Evolutionary conservation across 2,797 vertebrate species (phyloP), one percentile per base, ranked within the genome.

Genomic region (Crax fasciolata): DNA sequence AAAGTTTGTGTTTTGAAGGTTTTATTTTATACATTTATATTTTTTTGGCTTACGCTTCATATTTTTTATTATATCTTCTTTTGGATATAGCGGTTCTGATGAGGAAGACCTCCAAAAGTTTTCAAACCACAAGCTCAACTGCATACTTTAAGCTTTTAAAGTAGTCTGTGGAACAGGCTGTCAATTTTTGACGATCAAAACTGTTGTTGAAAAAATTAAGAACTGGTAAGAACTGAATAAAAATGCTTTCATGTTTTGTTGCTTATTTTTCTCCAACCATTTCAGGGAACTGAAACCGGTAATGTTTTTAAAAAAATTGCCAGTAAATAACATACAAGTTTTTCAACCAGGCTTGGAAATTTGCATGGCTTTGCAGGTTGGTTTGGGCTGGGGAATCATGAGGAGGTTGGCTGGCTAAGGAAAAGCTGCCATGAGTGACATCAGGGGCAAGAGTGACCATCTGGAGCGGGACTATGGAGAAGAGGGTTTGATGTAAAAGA

Each of bases 11-110:
- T 93, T 94, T 89, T 93, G 66, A 76, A 75, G 71, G 63, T 86
- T 88, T 95, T 70, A 72, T 89, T 94, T 89, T 78, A 35, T 78
- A 49, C 91, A 44, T 96, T 96, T 91, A 32, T 92, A 46, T 89
- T 95, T 90, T 88, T 65, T 90, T 96, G 87, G 94, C 87, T 90
- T 84, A 7, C 0, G 8, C 35, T 63, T 84, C 27, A 6, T 79
- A 48, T 75, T 95, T 35, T 86, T 84, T 83, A 59, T 91, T 88
- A 11, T 93, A 82, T 93, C 94, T 96, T 71, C 65, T 91, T 62
- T 86, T 94, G 84, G 48, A 88, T 88, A 79, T 73, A 9, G 1
- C 41, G 76, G 14, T 79, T 93, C 61, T 68, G 87, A 87, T 84
- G 74, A 84, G 76, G 83, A 81, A 86, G 93, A 93, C 6, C 38